phyloP scores from a whole-genome alignment of 1,140 invertebrate genomes.

The Nasonia longicornis region DNA sequence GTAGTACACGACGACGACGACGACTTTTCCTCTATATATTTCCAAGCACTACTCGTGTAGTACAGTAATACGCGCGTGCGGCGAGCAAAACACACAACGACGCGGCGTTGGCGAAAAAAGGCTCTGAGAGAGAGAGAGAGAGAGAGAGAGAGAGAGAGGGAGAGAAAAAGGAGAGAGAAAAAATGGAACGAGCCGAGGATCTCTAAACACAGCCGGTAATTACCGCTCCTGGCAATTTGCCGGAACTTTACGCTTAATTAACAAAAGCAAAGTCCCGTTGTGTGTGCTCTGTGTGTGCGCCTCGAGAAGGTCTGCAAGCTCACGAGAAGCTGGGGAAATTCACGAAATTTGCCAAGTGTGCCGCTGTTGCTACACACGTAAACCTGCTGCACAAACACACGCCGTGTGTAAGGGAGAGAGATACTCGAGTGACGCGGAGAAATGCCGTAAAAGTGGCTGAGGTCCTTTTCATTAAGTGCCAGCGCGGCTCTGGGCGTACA shows the following conservation, averaged over 20 bases:
- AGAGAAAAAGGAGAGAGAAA: constrained; percentile 16
- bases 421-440: not conserved
- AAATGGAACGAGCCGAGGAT: constrained; percentile 5
- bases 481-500: not conserved
- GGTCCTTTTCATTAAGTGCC: constrained; percentile 33
- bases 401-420: not conserved
- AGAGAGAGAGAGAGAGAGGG: not conserved
- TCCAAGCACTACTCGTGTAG: not conserved
- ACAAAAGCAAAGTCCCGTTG: constrained; percentile 45
- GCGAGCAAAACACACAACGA: not conserved
- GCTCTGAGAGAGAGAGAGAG: not conserved
- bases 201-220: constrained; percentile 49
- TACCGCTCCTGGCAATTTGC: constrained; percentile 50
- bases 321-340: not conserved
- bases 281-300: not conserved
- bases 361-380: not conserved
- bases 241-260: constrained; percentile 55
- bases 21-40: not conserved
- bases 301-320: constrained; percentile 1
- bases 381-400: not conserved
- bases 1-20: not conserved
- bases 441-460: constrained; percentile 29
- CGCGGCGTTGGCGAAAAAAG: constrained; percentile 15
- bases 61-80: not conserved
- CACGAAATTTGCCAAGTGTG: not conserved